These are phyloP conservation scores for Apantesis nais DNA, from an alignment of 2,888 invertebrate species.

Conservation along the genomic window DNA sequence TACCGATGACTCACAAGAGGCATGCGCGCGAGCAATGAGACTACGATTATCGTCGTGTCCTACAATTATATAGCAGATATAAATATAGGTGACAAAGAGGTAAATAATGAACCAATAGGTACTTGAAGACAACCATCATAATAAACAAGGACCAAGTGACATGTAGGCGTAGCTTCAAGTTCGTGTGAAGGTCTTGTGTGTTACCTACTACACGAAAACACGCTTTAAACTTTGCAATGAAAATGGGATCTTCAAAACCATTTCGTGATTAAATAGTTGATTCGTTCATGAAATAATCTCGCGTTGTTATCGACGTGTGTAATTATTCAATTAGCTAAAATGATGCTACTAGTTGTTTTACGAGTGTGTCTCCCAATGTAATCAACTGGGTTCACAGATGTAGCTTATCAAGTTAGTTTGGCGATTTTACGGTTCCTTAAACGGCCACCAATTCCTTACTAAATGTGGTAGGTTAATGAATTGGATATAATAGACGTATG, in stretches of 20 bases:
- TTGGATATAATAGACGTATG: conserved; percentile 45
- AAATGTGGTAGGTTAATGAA: conserved; percentile 45
- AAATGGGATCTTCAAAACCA: conserved; percentile 36
- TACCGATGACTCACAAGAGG: conserved; percentile 77
- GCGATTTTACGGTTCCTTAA: conserved; percentile 58
- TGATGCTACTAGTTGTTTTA: conserved; percentile 45
- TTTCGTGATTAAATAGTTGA: conserved; percentile 29
- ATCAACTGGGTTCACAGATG: conserved; percentile 56
- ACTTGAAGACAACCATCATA: conserved; percentile 64
- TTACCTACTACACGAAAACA: conserved; percentile 18
- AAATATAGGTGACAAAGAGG: conserved; percentile 77
- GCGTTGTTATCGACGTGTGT: conserved; percentile 27
- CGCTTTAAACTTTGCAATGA: conserved; percentile 14
- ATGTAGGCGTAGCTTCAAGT: conserved; percentile 71
- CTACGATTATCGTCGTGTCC: conserved; percentile 74
- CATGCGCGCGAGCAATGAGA: conserved; percentile 79
- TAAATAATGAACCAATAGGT: conserved; percentile 72
- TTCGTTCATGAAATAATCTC: conserved; percentile 41
- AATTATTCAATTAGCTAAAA: conserved; percentile 49
- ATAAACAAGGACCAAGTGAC: conserved; percentile 69
- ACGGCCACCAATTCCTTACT: conserved; percentile 37
- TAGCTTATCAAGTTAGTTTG: conserved; percentile 54
- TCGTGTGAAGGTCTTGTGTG: conserved; percentile 65
- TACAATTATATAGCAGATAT: conserved; percentile 75
- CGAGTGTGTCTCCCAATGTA: conserved; percentile 44